phyloP scores from a whole-genome alignment of 2,113 vertebrate species.

The Pachypanchax playfairii region DNA sequence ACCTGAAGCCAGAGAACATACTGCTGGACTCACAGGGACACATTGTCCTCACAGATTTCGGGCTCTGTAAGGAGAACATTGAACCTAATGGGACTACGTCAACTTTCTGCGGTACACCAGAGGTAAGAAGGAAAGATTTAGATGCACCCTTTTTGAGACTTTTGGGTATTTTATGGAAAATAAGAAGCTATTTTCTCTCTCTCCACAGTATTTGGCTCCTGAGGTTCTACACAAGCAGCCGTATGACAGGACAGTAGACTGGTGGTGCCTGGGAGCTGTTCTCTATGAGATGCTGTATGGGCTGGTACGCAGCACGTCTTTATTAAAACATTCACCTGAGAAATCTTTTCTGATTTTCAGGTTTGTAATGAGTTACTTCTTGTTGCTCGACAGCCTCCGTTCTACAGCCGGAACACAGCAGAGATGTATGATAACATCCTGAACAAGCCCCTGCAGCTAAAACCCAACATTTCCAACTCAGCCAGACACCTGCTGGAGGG shows the following conservation, averaged over 20 bases:
- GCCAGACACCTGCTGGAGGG: conserved; percentile 94
- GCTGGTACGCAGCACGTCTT: conserved; percentile 83
- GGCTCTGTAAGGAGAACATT: conserved; percentile 99
- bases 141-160: neutral
- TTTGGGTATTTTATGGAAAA: neutral
- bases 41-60: conserved; percentile 97
- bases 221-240: conserved; percentile 98
- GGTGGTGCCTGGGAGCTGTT: conserved; percentile 98
- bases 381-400: conserved; percentile 86
- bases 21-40: conserved; percentile 96
- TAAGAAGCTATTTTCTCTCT: conserved; percentile 1
- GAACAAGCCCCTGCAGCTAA: conserved; percentile 97
- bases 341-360: neutral
- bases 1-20: conserved; percentile 98
- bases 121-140: conserved; percentile 79
- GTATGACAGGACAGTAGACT: conserved; percentile 96
- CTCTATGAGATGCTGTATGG: conserved; percentile 98
- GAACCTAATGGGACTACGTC: conserved; percentile 97
- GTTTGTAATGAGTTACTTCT: conserved; percentile 1
- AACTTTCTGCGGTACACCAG: conserved; percentile 97
- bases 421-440: conserved; percentile 99
- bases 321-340: neutral
- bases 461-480: conserved; percentile 97
- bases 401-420: conserved; percentile 97
- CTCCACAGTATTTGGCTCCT: conserved; percentile 92